Evolutionary conservation across 2,113 vertebrate species (phyloP), one percentile per base, ranked within the genome.

Genomic region (Passer domesticus): DNA sequence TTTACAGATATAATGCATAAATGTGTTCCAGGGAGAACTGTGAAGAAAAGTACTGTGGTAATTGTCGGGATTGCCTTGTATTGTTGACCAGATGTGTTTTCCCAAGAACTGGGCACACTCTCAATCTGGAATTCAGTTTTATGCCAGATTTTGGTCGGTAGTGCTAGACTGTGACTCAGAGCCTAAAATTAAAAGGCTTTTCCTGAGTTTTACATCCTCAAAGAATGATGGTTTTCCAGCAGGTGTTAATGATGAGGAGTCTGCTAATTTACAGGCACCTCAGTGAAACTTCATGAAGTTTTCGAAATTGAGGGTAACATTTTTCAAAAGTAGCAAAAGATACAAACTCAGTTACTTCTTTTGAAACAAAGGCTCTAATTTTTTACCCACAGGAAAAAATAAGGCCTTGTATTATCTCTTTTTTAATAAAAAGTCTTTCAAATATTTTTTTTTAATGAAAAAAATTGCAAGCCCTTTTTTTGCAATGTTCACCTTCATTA

Each of bases 401-500:
- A 82, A 55, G 35, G 17, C 56, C 46, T 30, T 69, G 25, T 30
- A 20, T 35, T 74, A 44, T 41, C 7, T 66, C 6, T 39, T 72
- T 78, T 64, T 79, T 37, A 31, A 69, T 30, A 15, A 41, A 83
- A 70, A 64, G 62, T 62, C 9, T 55, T 78, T 44, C 13, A n/a
- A 66, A 63, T 18, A n/a, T 11, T 25, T 56, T 77, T 80, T 94
- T 76, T 73, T 13, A 10, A 56, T 55, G 7, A 83, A 41, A 69
- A 87, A 72, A 14, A 20, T 33, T 39, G 10, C 37, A 78, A 55
- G 50, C 30, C 10, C 33, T 41, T 91, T 80, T 84, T 91, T 77
- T 81, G 11, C 56, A n/a, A 4, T 52, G n/a, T 88, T 92, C 83
- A 94, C 76, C 90, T 96, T 95, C 93, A 86, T 94, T 90, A 93